Base-by-base conservation (phyloP, 2,113 vertebrate species). In the Mormyrus iriodes region DNA sequence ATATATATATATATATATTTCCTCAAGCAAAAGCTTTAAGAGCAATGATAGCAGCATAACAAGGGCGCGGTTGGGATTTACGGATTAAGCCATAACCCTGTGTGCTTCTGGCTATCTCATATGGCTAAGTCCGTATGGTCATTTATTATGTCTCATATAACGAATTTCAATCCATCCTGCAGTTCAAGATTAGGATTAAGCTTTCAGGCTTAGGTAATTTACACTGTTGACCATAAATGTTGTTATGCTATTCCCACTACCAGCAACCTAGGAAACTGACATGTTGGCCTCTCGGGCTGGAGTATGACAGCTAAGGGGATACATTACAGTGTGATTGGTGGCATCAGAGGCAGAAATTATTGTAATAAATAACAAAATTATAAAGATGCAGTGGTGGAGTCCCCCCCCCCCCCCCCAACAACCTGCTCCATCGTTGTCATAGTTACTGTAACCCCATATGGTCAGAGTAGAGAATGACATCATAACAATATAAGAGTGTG, bases 21-120 rank as follows among this genome's bases (percentile, higher is more conserved):
- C 76, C 9, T 49, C 1, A 88, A 89, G 4, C 13, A 17, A 89
- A 53, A 91, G 91, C 91, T 86, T 90, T 85, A 88, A 89, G 91
- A 90, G 91, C 88, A 87, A 83, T 86, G 90, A 92, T 93, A 93
- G 92, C 88, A 24, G 86, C 88, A 88, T 93, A 93, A 88, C 69
- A 91, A 79, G 89, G 91, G 89, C 90, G 73, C 86, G 48, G 88
- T 42, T 88, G 91, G 92, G 92, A 92, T 92, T 92, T 90, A 55
- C 89, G 89, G 90, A 88, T 87, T 89, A 65, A 92, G 89, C 86
- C 90, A 89, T 84, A 21, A 88, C 69, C 4, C 85, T 35, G 27
- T 35, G 51, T 42, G 85, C 12, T 86, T 53, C 31, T 55, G 48
- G 48, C n/a, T 53, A 51, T 55, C 52, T 13, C 12, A 10, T 13